Base-by-base conservation (phyloP, 2,888 invertebrate genomes). In the Pseudococcus longispinus region DNA sequence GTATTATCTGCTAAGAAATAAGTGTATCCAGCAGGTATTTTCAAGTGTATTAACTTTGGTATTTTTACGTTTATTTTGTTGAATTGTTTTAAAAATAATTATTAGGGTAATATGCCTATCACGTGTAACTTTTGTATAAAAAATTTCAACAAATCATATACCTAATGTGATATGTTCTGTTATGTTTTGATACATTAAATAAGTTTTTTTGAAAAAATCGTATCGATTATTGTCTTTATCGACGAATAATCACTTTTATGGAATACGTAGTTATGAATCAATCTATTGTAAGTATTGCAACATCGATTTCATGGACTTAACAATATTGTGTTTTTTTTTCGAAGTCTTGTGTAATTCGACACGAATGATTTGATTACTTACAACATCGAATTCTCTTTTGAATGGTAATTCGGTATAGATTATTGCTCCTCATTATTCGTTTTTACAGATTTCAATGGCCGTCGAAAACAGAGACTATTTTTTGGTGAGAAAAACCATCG, bases 121-220 rank as follows among this genome's bases (percentile, higher is more conserved):
- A 65, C 23, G 26, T 65, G 65, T 70, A 18, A 70, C 60, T 60
- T 60, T 60, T 60, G 9, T 9, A 60, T 9, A 51, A 60, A 23
- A 60, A 23, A 60, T 60, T 1, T 60, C 13, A 60, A 8, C 20
- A 60, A 20, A 60, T 60, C 60, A 23, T 60, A 15, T 6, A 15
- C 15, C 15, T 55, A 11, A 60, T 60, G 60, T 60, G 60, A 60
- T 60, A 23, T 70, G 18, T 70, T 18, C 29, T 70, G 70, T 70
- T 70, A 29, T 70, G 70, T 70, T 70, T 70, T 70, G 29, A 70
- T 70, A 29, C 70, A 70, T 60, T 60, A 60, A 60, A 32, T 65
- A 65, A 65, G 8, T 70, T 29, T 70, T 70, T 20, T 29, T 29
- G 29, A 29, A 13, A 23, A 23, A 60, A 20, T 60, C 23, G 60